Evolutionary conservation across 2,113 vertebrate species (phyloP).

Genomic region (Hypomesus transpacificus): DNA sequence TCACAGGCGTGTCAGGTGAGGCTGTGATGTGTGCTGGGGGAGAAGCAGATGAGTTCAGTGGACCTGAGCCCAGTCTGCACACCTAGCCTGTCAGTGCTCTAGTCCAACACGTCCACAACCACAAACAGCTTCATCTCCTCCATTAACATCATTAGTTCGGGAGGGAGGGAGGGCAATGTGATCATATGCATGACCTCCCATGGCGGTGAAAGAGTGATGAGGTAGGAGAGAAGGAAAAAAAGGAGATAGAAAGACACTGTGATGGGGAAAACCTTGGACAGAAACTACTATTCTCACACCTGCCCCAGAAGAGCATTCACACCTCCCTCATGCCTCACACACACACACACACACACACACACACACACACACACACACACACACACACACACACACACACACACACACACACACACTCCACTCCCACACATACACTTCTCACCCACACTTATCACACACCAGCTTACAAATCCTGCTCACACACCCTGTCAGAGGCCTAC

Average conservation of each 20-base stretch:
- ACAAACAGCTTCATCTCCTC: neutral
- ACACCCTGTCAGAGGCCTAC: neutral
- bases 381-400: neutral
- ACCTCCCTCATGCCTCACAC: neutral
- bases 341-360: neutral
- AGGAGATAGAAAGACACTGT: neutral
- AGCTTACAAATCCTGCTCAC: neutral
- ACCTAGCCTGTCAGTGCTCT: neutral
- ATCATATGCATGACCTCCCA: conserved; percentile 61
- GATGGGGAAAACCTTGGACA: neutral
- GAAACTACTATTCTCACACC: neutral
- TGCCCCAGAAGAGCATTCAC: too few relatives aligned
- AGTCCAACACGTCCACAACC: neutral
- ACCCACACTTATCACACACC: conserved; percentile 6
- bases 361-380: neutral
- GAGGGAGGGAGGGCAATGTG: neutral
- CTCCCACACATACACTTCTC: neutral
- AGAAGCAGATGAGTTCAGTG: conserved; percentile 36
- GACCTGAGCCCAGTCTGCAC: conserved; percentile 3
- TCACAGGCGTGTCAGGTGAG: conserved; percentile 50
- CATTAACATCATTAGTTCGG: too few relatives aligned
- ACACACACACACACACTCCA: neutral
- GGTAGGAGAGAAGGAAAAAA: neutral
- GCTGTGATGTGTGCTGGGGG: conserved; percentile 43
- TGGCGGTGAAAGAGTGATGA: conserved; percentile 20